These are phyloP conservation scores for Watsonalla cultraria DNA, from an alignment of 2,888 invertebrate species.

Conservation along the genomic window DNA sequence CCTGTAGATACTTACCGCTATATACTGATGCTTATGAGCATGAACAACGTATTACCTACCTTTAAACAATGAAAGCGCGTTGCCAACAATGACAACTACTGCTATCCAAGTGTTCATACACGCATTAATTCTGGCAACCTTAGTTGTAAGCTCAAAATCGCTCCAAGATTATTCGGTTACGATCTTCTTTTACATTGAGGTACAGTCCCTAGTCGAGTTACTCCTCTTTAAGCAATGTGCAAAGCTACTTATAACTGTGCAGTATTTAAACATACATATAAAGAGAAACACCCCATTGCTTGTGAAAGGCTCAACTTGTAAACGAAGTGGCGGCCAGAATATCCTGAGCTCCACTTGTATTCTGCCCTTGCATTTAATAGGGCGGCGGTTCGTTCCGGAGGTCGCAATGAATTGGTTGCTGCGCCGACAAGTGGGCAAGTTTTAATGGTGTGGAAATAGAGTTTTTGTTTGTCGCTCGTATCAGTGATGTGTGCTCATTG, in stretches of 20 bases:
- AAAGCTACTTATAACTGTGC: conserved; percentile 24
- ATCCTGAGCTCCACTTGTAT: conserved; percentile 16
- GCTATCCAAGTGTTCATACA: too few species aligned
- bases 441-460: conserved; percentile 66
- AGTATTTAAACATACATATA: conserved; percentile 31
- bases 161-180: too few species aligned
- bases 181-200: too few species aligned
- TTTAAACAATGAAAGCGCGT: too few species aligned
- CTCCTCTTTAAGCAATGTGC: conserved; percentile 4
- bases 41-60: too few species aligned
- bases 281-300: conserved; percentile 51
- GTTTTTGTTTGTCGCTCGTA: conserved; percentile 56
- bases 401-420: conserved; percentile 21
- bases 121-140: too few species aligned
- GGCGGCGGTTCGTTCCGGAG: conserved; percentile 11
- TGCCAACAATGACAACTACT: too few species aligned
- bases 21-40: too few species aligned
- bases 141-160: too few species aligned
- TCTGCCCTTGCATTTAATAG: conserved; percentile 6
- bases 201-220: too few species aligned
- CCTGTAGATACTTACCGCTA: too few species aligned
- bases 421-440: conserved; percentile 52
- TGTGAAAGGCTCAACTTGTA: conserved; percentile 40
- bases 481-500: conserved; percentile 37
- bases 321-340: conserved; percentile 37